Percentiles rank a stretch among this genome's conserved stretches.
Conservation (phyloP, 2,797 vertebrate species). For the Clamator glandarius region DNA sequence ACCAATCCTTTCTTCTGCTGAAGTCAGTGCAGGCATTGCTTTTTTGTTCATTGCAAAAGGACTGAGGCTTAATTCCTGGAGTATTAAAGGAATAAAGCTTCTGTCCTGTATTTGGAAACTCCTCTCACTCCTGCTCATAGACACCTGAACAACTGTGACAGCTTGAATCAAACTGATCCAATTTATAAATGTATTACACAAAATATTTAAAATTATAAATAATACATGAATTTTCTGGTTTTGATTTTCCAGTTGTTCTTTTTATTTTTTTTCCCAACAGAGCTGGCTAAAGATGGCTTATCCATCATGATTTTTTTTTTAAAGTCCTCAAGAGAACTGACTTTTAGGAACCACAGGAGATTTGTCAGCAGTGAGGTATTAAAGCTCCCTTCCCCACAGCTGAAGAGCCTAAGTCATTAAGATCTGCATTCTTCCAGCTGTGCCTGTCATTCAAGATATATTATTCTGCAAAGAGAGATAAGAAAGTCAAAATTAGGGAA, state of each 20-base stretch:
- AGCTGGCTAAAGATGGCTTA: neutral
- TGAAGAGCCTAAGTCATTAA: neutral
- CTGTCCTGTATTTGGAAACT: neutral
- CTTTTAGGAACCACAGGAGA: neutral
- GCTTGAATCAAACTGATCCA: neutral
- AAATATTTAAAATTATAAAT: neutral
- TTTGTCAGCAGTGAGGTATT: neutral
- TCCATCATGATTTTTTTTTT: neutral
- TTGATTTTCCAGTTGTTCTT: neutral
- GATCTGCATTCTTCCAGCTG: neutral
- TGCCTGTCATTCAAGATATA: neutral
- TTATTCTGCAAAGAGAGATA: neutral
- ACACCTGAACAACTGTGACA: neutral
- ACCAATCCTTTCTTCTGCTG: neutral
- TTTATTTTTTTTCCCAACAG: neutral
- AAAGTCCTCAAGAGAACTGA: neutral
- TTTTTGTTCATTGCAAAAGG: neutral
- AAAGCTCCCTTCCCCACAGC: neutral
- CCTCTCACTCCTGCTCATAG: neutral
- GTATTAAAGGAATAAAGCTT: neutral
- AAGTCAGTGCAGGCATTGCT: neutral
- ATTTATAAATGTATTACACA: neutral
- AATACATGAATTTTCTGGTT: neutral
- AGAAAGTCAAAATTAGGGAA: neutral
- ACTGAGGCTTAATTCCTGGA: neutral